A percentile compares a stretch with the other conserved stretches of the same genome.
Conservation (phyloP, 2,888 invertebrate species). For the Apoderus coryli region DNA sequence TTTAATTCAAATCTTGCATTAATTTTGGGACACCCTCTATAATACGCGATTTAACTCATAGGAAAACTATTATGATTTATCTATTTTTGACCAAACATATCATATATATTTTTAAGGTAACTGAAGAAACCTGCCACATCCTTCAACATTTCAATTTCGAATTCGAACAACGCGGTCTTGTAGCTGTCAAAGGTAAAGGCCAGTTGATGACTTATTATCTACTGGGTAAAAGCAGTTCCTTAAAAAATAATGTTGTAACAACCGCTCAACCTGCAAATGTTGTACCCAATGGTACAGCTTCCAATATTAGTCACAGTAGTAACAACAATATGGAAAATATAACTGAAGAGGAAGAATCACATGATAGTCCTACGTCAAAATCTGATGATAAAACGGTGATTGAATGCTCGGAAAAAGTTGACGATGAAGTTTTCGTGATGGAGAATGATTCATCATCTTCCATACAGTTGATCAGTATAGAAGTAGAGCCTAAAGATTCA, state of each 20-base stretch:
- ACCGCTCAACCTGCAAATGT: too few species aligned
- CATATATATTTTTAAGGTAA: slow-evolving; percentile 49
- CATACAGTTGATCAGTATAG: slow-evolving; percentile 24
- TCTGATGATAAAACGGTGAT: slow-evolving; percentile 32
- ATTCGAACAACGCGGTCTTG: slow-evolving; percentile 87
- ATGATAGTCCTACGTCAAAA: slow-evolving; percentile 29
- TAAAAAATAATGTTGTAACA: too few species aligned
- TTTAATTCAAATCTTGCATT: too few species aligned
- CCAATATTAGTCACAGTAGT: too few species aligned
- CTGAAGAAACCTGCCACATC: slow-evolving; percentile 85
- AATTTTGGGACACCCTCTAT: too few species aligned
- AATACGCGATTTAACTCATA: too few species aligned
- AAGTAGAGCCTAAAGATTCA: slow-evolving; percentile 26
- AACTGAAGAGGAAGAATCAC: slow-evolving; percentile 33
- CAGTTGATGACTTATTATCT: slow-evolving; percentile 91
- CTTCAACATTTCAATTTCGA: slow-evolving; percentile 79
- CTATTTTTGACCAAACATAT: too few species aligned
- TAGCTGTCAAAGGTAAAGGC: slow-evolving; percentile 94
- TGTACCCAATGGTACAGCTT: too few species aligned
- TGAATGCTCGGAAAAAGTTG: slow-evolving; percentile 25
- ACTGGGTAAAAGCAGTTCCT: slow-evolving; percentile 43
- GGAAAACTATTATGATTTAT: too few species aligned
- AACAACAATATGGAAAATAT: slow-evolving; percentile 32
- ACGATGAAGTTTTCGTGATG: slow-evolving; percentile 26
- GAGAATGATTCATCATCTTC: slow-evolving; percentile 24